Conservation (phyloP, 2,113 vertebrate species). For the Laticauda colubrina region DNA sequence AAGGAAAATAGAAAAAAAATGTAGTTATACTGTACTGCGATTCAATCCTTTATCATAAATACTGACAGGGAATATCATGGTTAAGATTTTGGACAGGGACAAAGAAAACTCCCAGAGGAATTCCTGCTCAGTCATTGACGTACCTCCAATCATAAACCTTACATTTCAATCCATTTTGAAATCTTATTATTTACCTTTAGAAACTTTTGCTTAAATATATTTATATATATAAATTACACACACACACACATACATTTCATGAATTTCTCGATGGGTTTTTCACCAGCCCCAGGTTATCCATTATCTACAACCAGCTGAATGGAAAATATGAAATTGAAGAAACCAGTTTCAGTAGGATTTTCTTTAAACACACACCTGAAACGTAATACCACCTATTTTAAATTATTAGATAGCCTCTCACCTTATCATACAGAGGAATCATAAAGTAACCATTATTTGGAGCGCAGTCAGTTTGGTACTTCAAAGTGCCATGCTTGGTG, state of each 20-base stretch:
- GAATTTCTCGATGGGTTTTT: background rate
- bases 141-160: background rate
- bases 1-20: background rate
- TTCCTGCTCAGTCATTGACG: background rate
- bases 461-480: conserved; percentile 97
- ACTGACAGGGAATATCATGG: background rate
- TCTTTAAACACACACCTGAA: background rate
- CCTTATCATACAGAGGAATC: conserved; percentile 99
- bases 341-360: background rate
- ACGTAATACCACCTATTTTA: background rate
- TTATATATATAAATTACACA: too few species aligned
- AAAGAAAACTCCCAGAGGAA: background rate
- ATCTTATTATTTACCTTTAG: background rate
- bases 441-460: conserved; percentile 99
- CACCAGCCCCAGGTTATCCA: background rate
- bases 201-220: background rate
- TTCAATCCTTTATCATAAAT: background rate
- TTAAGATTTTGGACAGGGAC: background rate
- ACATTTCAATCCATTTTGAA: background rate
- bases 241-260: background rate
- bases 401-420: conserved; percentile 53
- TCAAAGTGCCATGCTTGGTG: conserved; percentile 96
- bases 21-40: background rate
- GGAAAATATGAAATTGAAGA: background rate
- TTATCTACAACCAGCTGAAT: background rate